Percentiles rank a stretch among this genome's conserved stretches.
Conservation (phyloP, 1,140 invertebrate species). For the Agraylea sexmaculata region DNA sequence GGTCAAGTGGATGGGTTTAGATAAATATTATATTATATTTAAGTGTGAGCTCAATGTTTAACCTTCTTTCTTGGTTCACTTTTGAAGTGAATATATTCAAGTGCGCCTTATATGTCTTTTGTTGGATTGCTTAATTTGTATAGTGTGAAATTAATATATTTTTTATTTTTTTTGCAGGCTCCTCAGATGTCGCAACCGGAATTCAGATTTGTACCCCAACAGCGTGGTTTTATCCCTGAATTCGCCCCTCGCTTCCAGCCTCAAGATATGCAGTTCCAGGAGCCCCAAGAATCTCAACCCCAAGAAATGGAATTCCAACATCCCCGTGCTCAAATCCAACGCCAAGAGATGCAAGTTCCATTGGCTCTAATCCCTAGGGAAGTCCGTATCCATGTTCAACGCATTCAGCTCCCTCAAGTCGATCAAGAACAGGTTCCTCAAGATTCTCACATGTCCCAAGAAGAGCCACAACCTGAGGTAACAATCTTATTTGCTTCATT, state of each 20-base stretch:
- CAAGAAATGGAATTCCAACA: slow-evolving; percentile 2
- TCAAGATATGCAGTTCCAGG: slow-evolving; percentile 15
- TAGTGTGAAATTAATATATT: background rate
- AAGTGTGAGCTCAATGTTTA: too few species aligned
- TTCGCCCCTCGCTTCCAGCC: too few species aligned
- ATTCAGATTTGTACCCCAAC: too few species aligned
- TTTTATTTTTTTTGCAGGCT: slow-evolving; percentile 16
- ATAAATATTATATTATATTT: too few species aligned
- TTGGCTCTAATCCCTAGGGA: slow-evolving; percentile 27
- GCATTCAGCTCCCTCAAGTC: slow-evolving; percentile 24
- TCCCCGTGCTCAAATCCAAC: slow-evolving; percentile 9
- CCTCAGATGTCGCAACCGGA: slow-evolving; percentile 16
- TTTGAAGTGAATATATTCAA: too few species aligned
- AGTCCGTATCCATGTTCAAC: slow-evolving; percentile 39
- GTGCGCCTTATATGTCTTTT: too few species aligned
- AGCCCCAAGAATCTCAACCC: slow-evolving; percentile 7
- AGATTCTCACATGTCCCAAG: slow-evolving; percentile 17
- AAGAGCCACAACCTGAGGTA: slow-evolving; percentile 16
- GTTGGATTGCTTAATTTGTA: too few species aligned
- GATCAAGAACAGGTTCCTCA: slow-evolving; percentile 18
- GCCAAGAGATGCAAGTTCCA: slow-evolving; percentile 10
- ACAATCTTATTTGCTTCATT: too few species aligned
- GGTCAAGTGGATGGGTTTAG: too few species aligned
- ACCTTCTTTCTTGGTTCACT: too few species aligned
- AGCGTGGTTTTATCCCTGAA: too few species aligned